A percentile compares a stretch with the other conserved stretches of the same genome.
Evolutionary conservation across 2,888 invertebrate species (phyloP).

Genomic region (Acleris emargana): DNA sequence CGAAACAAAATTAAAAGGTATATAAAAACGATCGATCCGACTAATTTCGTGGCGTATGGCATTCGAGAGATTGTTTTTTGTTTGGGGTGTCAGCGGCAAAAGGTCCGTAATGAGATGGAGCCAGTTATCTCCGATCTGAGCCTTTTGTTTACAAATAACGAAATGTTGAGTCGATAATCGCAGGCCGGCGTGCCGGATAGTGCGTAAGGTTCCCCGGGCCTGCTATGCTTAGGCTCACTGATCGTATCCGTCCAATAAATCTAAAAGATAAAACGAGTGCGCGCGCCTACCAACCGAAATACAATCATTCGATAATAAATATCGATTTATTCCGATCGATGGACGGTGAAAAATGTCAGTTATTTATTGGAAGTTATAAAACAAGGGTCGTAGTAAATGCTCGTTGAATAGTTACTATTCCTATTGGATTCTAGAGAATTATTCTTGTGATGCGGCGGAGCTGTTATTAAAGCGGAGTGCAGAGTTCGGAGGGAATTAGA

Average conservation of each 20-base stretch:
- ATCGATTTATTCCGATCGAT: conserved; percentile 50
- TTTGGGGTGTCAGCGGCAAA: conserved; percentile 53
- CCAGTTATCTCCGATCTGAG: conserved; percentile 50
- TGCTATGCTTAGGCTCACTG: conserved; percentile 60
- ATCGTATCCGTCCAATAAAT: conserved; percentile 79
- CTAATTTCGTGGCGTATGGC: conserved; percentile 81
- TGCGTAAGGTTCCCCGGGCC: conserved; percentile 61
- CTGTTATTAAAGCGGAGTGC: conserved; percentile 63
- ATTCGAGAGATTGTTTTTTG: conserved; percentile 59
- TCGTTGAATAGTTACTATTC: conserved; percentile 14
- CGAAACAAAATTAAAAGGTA: conserved; percentile 82
- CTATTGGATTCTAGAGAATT: conserved; percentile 12
- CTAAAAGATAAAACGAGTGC: conserved; percentile 67
- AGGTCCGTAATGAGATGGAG: conserved; percentile 52
- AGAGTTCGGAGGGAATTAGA: conserved; percentile 68
- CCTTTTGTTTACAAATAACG: conserved; percentile 48
- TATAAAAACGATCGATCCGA: conserved; percentile 77
- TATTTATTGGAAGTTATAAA: conserved; percentile 35
- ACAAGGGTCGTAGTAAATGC: conserved; percentile 28
- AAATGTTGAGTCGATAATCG: conserved; percentile 41
- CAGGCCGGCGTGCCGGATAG: conserved; percentile 57
- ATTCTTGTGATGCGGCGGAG: conserved; percentile 45
- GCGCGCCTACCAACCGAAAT: conserved; percentile 53
- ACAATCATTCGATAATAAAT: conserved; percentile 52
- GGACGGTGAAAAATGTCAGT: conserved; percentile 46